phyloP scores from a whole-genome alignment of 92 coral and sea anemone genomes.

The Epizoanthus rinbou region DNA sequence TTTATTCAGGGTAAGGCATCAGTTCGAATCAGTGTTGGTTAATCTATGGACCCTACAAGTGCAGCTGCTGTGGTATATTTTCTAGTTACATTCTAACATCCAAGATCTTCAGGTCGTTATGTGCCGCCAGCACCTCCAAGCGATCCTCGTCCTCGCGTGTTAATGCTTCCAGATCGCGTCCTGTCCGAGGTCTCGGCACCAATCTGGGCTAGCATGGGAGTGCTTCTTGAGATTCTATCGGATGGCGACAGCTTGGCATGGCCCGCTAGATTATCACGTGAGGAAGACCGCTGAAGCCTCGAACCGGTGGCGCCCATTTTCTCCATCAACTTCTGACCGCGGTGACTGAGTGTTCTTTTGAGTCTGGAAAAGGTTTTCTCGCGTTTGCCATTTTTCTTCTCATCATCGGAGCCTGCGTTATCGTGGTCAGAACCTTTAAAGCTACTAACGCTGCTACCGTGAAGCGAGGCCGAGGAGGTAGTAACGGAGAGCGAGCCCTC shows the following conservation, averaged over 20 bases:
- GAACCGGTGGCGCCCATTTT: slow-evolving; percentile 99
- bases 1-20: background rate
- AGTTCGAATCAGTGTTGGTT: too few species aligned
- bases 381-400: slow-evolving; percentile 92
- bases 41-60: slow-evolving; percentile 8
- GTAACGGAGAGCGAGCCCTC: slow-evolving; percentile 77
- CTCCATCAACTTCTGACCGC: slow-evolving; percentile 99
- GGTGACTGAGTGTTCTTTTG: slow-evolving; percentile 92
- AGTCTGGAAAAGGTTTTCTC: slow-evolving; percentile 97
- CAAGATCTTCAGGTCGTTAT: background rate
- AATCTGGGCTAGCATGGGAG: slow-evolving; percentile 95
- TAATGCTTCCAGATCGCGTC: slow-evolving; percentile 68
- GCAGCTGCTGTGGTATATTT: background rate
- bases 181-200: slow-evolving; percentile 67
- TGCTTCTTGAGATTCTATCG: slow-evolving; percentile 94
- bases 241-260: slow-evolving; percentile 98
- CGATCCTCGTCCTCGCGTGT: slow-evolving; percentile 52
- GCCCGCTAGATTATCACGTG: slow-evolving; percentile 98
- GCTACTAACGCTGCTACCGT: slow-evolving; percentile 65
- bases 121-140: slow-evolving; percentile 10
- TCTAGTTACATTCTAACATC: background rate
- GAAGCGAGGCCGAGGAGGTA: slow-evolving; percentile 81
- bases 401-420: slow-evolving; percentile 75
- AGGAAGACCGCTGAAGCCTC: slow-evolving; percentile 95
- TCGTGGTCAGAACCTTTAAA: slow-evolving; percentile 69